Evolutionary conservation across 2,797 vertebrate species (phyloP).

Genomic region (Platyrinchus mystaceus): DNA sequence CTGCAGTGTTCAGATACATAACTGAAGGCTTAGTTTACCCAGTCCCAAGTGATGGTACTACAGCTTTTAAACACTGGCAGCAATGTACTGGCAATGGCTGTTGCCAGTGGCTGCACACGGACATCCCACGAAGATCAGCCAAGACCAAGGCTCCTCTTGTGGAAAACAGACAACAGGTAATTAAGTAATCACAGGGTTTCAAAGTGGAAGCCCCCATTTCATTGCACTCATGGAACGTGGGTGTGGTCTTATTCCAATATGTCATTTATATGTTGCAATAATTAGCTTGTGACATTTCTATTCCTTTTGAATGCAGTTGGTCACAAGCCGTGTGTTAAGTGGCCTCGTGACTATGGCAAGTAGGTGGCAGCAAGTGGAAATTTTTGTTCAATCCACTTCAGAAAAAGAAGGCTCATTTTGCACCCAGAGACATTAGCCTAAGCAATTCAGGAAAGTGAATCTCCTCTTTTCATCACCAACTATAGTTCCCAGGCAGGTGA

Average conservation of each 20-base stretch:
- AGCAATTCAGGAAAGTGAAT: neutral
- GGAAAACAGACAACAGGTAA: neutral
- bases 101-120: neutral
- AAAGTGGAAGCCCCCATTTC: neutral
- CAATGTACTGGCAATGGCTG: neutral
- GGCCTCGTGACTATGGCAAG: neutral
- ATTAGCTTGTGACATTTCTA: neutral
- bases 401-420: neutral
- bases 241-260: neutral
- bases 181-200: neutral
- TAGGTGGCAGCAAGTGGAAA: neutral
- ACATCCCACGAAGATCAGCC: neutral
- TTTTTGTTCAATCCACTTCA: neutral
- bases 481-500: neutral
- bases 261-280: neutral
- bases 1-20: neutral
- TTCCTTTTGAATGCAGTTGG: neutral
- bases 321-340: neutral
- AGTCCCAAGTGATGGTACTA: neutral
- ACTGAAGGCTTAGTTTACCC: neutral
- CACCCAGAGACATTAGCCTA: neutral
- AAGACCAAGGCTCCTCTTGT: neutral
- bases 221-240: accelerated
- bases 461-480: neutral
- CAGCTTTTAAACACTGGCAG: neutral